These are phyloP conservation scores for Eupelmus urozonus DNA, from an alignment of 2,888 invertebrate species.

Conservation along the genomic window DNA sequence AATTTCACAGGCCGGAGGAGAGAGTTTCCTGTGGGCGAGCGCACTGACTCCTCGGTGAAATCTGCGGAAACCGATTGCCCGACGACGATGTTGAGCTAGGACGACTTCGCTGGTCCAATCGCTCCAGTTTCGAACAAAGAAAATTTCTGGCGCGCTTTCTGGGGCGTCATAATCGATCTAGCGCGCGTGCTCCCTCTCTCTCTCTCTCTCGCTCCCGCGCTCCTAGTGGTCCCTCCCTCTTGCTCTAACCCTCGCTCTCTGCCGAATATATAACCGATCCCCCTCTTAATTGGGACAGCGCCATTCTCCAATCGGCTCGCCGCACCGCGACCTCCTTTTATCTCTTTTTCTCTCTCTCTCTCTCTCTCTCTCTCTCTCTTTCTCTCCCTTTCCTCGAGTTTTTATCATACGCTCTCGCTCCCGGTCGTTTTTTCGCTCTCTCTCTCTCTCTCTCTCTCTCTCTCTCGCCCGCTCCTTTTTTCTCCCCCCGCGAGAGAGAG, in stretches of 20 bases:
- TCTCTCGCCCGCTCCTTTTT: background rate
- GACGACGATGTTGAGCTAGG: background rate
- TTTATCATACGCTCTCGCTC: no score
- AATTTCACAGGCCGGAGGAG: conserved; percentile 46
- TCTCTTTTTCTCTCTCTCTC: conserved; percentile 42
- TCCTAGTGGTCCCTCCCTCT: background rate
- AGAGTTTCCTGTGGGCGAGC: conserved; percentile 18
- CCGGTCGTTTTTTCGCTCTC: conserved; percentile 41
- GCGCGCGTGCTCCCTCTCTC: conserved; percentile 11
- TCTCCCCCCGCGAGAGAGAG: background rate
- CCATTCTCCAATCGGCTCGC: conserved; percentile 31
- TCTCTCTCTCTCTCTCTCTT: background rate
- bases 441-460: background rate
- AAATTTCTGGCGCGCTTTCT: conserved; percentile 62
- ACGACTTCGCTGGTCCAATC: conserved; percentile 57
- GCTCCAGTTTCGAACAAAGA: conserved; percentile 66
- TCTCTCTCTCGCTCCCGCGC: background rate
- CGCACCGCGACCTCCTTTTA: conserved; percentile 42
- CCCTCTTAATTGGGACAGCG: conserved; percentile 53
- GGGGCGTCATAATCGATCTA: conserved; percentile 61
- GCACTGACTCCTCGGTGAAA: conserved; percentile 64
- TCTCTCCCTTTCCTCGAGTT: background rate
- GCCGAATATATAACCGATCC: conserved; percentile 41
- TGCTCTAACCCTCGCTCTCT: background rate
- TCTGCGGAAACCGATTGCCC: conserved; percentile 72